Base-by-base conservation (phyloP, 2,113 vertebrate genomes). In the Leptodactylus fuscus region DNA sequence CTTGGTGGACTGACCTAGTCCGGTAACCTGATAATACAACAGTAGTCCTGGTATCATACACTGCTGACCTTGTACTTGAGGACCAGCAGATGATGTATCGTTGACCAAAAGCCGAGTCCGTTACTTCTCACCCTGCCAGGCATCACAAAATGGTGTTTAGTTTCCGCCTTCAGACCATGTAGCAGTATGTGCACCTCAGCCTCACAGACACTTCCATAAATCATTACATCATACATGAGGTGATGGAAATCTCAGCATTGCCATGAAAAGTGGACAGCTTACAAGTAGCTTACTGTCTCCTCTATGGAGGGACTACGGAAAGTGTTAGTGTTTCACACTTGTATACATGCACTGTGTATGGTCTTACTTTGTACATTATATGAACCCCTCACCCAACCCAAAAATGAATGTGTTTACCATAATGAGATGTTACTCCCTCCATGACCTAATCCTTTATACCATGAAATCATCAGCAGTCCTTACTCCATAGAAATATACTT, bases 191-290 rank as follows among this genome's bases (percentile, higher is more conserved):
- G 34, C 18, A 13, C 69, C 36, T 73, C 70, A 9, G 44, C 20
- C 38, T 46, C 38, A 24, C 38, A 44, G 20, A 71, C 9, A 41
- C 20, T 44, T 41, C 12, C 4, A 69, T 38, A 69, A 69, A 22
- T 69, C 32, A 69, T 69, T 20, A 44, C 38, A n/a, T 73, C 70
- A 73, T 73, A 73, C 11, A 46, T 24, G 22, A 73, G 70, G 20
- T 73, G 11, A 46, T 73, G 70, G 70, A 73, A 73, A 44, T 15
- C 38, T 73, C 10, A 44, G 70, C 38, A 44, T 46, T 44, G 38
- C 70, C 70, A 12, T 46, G 22, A 73, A 4, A 46, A 41, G 20
- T 44, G 36, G 70, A 10, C 36, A 8, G 36, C 8, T 27, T 41
- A 46, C 70, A 73, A 24, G 4, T 9, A 36, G 32, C 20, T 20